Base-by-base conservation (phyloP, 2,888 invertebrate genomes). In the Campoletis raptor region DNA sequence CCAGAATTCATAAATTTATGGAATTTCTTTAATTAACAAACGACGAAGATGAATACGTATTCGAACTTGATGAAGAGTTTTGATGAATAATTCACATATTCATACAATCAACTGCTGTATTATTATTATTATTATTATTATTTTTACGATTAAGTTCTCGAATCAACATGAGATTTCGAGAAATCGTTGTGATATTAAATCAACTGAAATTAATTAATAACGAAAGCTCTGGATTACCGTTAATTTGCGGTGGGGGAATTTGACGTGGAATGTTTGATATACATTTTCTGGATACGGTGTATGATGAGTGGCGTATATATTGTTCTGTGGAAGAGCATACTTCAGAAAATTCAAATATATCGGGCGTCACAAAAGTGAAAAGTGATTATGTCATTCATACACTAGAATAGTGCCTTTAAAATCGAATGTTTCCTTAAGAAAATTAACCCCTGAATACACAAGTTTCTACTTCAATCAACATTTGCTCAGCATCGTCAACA, bases 181-280 rank as follows among this genome's bases (percentile, higher is more conserved):
- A 15, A 61, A 61, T 61, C 15, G 15, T 61, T 61, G 61, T 30
- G 12, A 7, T 61, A 61, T 61, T 61, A 30, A 61, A 61, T 61
- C 61, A 61, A 61, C 61, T 30, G 61, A 30, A 61, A 61, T 61
- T 30, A 61, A 61, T 61, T 30, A 30, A 61, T 61, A 21, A 40
- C 40, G 40, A 69, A 67, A 69, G 42, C 69, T 69, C 69, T 5
- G 15, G 42, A 69, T 69, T 42, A 42, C 40, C 42, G 69, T 69
- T 69, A 40, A 45, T 48, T 45, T 48, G 48, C 24, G 24, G 48
- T 52, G 37, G 9, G 52, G 2, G 72, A 54, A 72, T 52, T 72
- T 54, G 52, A 72, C 72, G 24, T 54, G 52, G 72, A 72, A 72
- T 52, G 30, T 52, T 76, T 45, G 57, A 77, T 48, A 83, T n/a